Evolutionary conservation across 1,140 invertebrate genomes (phyloP), one percentile per base, ranked within the genome.

Genomic region (Riptortus pedestris): DNA sequence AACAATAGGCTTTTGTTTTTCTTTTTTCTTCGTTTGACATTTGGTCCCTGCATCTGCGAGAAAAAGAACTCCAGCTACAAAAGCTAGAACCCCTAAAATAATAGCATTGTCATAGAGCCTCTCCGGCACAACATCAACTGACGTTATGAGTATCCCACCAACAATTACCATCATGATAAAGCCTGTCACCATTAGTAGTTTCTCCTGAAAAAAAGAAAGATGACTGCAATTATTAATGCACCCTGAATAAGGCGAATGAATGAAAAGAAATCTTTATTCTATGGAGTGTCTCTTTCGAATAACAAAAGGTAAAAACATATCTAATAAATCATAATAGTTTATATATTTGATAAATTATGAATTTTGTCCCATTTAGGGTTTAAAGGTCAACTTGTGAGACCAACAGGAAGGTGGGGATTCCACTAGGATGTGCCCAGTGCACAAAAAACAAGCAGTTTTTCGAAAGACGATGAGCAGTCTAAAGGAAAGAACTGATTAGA

Each of bases 21-120:
- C 14, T 33, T 63, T 63, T 26, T 66, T 66, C 26, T 66, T 66
- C 12, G 22, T 43, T 4, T 18, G 4, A 14, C 62, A 58, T 24
- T 64, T 64, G 14, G 61, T 78, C 66, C 78, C 79, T n/a, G 83
- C 74, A 70, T 88, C 85, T 18, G 82, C 70, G 4, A 88, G 77
- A 73, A 87, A 86, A 2, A 87, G 74, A 1, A 82, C 77, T 1
- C 81, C 85, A 0, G 84, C 85, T 7, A 84, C 63, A 5, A 87
- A 72, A n/a, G 85, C 83, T 3, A 87, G 73, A 11, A 79, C 78
- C 0, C 85, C 85, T 14, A 87, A 76, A 22, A 86, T 79, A 0
- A 84, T 80, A 0, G 84, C 85, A 72, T 87, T 87, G 67, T 85
- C 83, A 4, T 86, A 74, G 48, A 88, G 73, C 43, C 83, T 78